phyloP scores from a whole-genome alignment of 2,797 vertebrate genomes.

The Labroides dimidiatus region DNA sequence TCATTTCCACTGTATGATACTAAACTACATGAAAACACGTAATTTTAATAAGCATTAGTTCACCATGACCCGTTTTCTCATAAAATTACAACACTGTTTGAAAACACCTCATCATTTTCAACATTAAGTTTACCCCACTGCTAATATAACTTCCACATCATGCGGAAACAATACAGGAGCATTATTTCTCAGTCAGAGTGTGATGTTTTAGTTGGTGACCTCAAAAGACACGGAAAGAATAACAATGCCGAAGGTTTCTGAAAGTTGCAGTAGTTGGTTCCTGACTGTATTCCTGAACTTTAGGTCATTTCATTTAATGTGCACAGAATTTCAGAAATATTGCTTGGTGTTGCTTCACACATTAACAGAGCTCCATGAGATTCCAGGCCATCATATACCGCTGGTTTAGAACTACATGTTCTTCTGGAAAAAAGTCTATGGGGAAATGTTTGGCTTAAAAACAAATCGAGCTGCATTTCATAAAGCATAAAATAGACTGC shows the following conservation, averaged over 20 bases:
- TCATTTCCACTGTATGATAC: too few relatives aligned
- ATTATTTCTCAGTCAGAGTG: too few relatives aligned
- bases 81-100: too few relatives aligned
- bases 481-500: neutral
- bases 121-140: too few relatives aligned
- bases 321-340: slow-evolving; percentile 1
- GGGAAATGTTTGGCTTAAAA: neutral
- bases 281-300: neutral
- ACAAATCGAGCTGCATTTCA: neutral
- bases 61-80: too few relatives aligned
- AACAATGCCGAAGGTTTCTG: neutral
- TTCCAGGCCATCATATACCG: neutral
- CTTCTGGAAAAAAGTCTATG: neutral
- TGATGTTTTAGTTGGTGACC: neutral
- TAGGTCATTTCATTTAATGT: neutral
- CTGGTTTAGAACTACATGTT: neutral
- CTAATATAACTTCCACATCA: too few relatives aligned
- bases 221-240: neutral
- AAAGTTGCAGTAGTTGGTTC: neutral
- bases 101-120: too few relatives aligned
- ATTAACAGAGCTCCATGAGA: neutral
- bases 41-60: too few relatives aligned
- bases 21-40: too few relatives aligned
- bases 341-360: slow-evolving; percentile 1
- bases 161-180: too few relatives aligned